These are phyloP conservation scores for Gambusia holbrooki DNA, from an alignment of 2,113 vertebrate genomes.

Conservation along the genomic window DNA sequence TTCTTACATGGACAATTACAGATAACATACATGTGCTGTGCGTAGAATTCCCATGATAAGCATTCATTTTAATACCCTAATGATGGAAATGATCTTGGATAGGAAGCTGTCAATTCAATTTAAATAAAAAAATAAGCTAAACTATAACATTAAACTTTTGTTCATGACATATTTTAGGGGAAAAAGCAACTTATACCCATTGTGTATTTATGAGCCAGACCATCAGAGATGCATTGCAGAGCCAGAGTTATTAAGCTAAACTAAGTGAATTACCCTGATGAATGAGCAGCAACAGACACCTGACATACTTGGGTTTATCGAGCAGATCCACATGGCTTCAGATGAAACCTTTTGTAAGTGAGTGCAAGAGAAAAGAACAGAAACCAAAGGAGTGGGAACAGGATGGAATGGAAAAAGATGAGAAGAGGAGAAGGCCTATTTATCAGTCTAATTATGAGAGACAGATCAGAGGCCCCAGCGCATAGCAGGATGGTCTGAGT, in stretches of 20 bases:
- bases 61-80: not conserved
- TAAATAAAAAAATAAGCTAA: not conserved
- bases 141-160: not conserved
- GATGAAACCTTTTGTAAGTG: constrained; percentile 15
- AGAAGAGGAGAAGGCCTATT: constrained; percentile 58
- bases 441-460: constrained; percentile 78
- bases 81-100: not conserved
- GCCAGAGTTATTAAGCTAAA: not conserved
- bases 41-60: too few species aligned
- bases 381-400: constrained; percentile 7
- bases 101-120: not conserved
- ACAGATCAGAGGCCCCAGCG: constrained; percentile 65
- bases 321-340: not conserved
- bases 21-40: too few species aligned
- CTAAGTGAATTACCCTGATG: not conserved
- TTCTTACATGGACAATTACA: too few species aligned
- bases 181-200: too few species aligned
- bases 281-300: not conserved
- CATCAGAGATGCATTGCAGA: not conserved
- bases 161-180: too few species aligned
- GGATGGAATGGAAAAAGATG: constrained; percentile 9
- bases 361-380: not conserved
- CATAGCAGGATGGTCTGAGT: constrained; percentile 69
- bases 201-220: not conserved
- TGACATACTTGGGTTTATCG: not conserved